Conservation (phyloP, 2,888 invertebrate genomes). For the Sympetrum striolatum region DNA sequence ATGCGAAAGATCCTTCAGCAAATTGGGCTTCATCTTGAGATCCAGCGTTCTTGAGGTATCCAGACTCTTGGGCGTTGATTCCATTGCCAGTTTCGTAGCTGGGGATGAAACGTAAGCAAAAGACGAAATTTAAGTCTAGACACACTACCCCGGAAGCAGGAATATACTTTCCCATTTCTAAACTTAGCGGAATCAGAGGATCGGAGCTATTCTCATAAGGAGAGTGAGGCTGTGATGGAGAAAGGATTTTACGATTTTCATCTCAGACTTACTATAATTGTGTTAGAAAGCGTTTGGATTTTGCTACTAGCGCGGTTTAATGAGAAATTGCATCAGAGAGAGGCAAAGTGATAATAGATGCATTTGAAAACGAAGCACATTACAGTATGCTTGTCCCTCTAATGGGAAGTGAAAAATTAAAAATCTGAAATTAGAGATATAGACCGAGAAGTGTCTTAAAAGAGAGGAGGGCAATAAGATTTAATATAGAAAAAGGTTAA, state of each 20-base stretch:
- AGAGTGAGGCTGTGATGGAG: not conserved
- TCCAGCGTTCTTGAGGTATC: constrained; percentile 37
- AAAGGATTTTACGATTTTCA: not conserved
- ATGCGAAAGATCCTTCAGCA: constrained; percentile 70
- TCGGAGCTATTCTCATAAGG: not conserved
- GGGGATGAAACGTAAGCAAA: constrained; percentile 7
- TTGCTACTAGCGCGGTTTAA: not conserved
- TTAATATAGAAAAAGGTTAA: too few species aligned
- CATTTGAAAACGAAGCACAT: too few species aligned
- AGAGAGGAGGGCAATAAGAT: not conserved
- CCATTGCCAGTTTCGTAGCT: constrained; percentile 59
- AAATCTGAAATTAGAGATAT: not conserved
- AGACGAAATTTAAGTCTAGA: not conserved
- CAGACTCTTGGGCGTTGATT: constrained; percentile 50
- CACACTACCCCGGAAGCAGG: not conserved
- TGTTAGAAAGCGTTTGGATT: not conserved
- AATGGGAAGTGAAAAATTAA: not conserved
- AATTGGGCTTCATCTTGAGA: constrained; percentile 52
- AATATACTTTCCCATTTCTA: not conserved
- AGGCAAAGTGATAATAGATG: too few species aligned
- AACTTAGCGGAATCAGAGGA: not conserved
- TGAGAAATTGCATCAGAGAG: not conserved
- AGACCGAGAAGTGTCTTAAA: not conserved
- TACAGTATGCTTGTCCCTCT: not conserved
- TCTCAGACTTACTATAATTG: not conserved